These are phyloP conservation scores for Caenorhabditis inopinata DNA, from an alignment of 1,140 invertebrate genomes.

Conservation along the genomic window DNA sequence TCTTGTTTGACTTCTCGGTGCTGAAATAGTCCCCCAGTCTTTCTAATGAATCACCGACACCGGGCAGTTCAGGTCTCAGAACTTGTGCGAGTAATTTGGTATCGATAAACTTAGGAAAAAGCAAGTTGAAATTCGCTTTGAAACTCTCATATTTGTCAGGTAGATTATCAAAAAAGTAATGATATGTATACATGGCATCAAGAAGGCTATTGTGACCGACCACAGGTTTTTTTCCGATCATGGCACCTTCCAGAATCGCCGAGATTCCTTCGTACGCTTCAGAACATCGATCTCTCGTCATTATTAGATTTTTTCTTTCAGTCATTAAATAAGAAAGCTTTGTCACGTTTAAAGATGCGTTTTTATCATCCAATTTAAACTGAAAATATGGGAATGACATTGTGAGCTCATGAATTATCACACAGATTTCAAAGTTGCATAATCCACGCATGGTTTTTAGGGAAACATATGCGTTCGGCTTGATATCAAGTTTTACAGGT, in stretches of 20 bases:
- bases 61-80: neutral
- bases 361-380: neutral
- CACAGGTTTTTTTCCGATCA: neutral
- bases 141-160: neutral
- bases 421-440: neutral
- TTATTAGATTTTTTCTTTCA: neutral
- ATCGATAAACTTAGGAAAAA: neutral
- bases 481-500: neutral
- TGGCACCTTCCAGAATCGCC: neutral
- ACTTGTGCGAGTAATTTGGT: neutral
- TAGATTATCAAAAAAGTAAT: neutral
- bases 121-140: neutral
- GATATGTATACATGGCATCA: conserved; percentile 8
- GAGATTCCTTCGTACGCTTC: neutral
- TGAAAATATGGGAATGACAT: neutral
- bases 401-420: neutral
- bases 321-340: neutral
- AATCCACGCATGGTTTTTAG: neutral
- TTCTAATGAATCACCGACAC: neutral
- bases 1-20: neutral
- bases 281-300: neutral
- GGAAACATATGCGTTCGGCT: neutral
- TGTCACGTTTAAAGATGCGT: neutral
- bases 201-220: neutral
- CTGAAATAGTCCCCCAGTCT: conserved; percentile 9